phyloP scores from a whole-genome alignment of 2,888 invertebrate species.

The Apomyelois bistriatella region DNA sequence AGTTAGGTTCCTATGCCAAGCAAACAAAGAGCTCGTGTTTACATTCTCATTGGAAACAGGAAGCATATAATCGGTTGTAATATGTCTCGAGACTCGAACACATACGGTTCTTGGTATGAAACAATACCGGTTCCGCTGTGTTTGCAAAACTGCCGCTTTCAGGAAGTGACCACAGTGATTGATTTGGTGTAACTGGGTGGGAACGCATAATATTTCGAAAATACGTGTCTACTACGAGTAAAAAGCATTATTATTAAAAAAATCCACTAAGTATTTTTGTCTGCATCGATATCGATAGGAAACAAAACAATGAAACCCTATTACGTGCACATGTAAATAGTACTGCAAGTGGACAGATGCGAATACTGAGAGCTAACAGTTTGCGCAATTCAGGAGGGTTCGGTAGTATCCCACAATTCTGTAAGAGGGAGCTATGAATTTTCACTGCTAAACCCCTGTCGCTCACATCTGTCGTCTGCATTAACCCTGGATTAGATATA shows the following conservation, averaged over 20 bases:
- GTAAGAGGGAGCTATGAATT: conserved; percentile 66
- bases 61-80: conserved; percentile 66
- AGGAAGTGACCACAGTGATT: conserved; percentile 62
- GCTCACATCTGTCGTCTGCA: conserved; percentile 71
- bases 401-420: conserved; percentile 23
- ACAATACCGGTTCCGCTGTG: conserved; percentile 77
- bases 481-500: conserved; percentile 66
- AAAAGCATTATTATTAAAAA: neutral
- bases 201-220: neutral
- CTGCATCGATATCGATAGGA: conserved; percentile 31
- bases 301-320: conserved; percentile 25
- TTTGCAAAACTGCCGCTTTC: conserved; percentile 71
- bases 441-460: conserved; percentile 63
- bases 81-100: conserved; percentile 68
- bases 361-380: conserved; percentile 52
- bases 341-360: conserved; percentile 74
- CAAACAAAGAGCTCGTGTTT: conserved; percentile 62
- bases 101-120: conserved; percentile 67
- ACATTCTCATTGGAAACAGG: conserved; percentile 75
- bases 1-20: conserved; percentile 29
- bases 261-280: neutral
- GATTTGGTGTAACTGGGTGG: conserved; percentile 24
- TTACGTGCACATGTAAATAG: conserved; percentile 26
- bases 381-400: conserved; percentile 73
- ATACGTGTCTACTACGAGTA: neutral